phyloP scores from a whole-genome alignment of 2,113 vertebrate genomes.

The Monopterus albus region DNA sequence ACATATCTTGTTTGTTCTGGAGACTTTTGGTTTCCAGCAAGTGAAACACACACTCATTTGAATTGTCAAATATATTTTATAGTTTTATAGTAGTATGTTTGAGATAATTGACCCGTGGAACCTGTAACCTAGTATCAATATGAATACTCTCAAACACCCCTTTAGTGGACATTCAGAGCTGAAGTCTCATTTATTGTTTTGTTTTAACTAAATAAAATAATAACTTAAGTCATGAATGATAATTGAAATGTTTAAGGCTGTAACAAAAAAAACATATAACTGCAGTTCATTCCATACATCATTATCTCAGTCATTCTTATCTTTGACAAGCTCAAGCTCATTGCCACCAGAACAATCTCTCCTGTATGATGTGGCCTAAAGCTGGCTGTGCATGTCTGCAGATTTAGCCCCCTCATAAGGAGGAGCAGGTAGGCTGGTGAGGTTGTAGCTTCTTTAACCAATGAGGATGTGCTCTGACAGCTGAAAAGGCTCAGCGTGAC shows the following conservation, averaged over 20 bases:
- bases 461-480: constrained; percentile 50
- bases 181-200: too few species aligned
- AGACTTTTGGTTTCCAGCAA: neutral
- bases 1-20: neutral
- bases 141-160: neutral
- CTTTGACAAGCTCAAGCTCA: neutral
- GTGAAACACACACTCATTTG: neutral
- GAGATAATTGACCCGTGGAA: neutral
- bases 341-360: neutral
- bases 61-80: neutral
- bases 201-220: neutral
- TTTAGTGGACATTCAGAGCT: too few species aligned
- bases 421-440: constrained; percentile 48
- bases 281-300: neutral
- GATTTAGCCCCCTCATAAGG: constrained; percentile 19
- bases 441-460: constrained; percentile 34
- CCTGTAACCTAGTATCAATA: neutral
- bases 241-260: too few species aligned
- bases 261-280: neutral
- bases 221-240: too few species aligned
- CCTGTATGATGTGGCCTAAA: neutral
- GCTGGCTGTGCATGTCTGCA: constrained; percentile 17
- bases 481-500: constrained; percentile 29
- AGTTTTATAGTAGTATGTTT: neutral
- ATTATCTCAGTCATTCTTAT: neutral